These are phyloP conservation scores for Zygothrica quintamaculata DNA, from an alignment of 2,888 invertebrate species.

Conservation along the genomic window DNA sequence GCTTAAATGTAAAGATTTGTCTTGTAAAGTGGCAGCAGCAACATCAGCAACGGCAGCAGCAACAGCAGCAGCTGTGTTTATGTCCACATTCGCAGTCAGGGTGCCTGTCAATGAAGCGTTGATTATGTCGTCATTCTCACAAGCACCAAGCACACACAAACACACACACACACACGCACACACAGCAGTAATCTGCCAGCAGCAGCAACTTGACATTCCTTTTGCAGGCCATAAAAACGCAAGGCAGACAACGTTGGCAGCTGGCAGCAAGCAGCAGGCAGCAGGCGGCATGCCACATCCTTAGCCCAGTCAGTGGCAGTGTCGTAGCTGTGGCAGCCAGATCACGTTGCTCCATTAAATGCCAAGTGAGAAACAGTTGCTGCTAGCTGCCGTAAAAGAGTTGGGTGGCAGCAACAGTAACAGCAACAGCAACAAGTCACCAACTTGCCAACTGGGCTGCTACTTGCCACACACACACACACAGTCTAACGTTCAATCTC, in stretches of 20 bases:
- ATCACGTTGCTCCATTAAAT: slow-evolving; percentile 58
- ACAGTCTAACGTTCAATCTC: neutral
- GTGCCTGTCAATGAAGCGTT: slow-evolving; percentile 70
- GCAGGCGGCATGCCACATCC: slow-evolving; percentile 48
- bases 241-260: slow-evolving; percentile 34
- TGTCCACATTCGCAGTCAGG: slow-evolving; percentile 47
- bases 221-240: slow-evolving; percentile 66
- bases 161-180: slow-evolving; percentile 7
- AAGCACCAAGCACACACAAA: slow-evolving; percentile 20
- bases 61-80: slow-evolving; percentile 54
- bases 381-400: too few species aligned
- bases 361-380: slow-evolving; percentile 25
- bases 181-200: slow-evolving; percentile 2
- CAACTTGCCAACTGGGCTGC: slow-evolving; percentile 36
- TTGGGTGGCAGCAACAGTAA: slow-evolving; percentile 9
- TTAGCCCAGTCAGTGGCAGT: slow-evolving; percentile 23
- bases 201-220: slow-evolving; percentile 50
- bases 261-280: slow-evolving; percentile 30
- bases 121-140: slow-evolving; percentile 70
- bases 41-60: slow-evolving; percentile 45
- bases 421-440: slow-evolving; percentile 60
- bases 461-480: slow-evolving; percentile 2
- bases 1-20: slow-evolving; percentile 52
- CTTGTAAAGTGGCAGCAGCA: slow-evolving; percentile 40
- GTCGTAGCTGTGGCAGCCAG: slow-evolving; percentile 41